These are phyloP conservation scores for Temnothorax longispinosus DNA, from an alignment of 1,140 invertebrate species.

Conservation along the genomic window DNA sequence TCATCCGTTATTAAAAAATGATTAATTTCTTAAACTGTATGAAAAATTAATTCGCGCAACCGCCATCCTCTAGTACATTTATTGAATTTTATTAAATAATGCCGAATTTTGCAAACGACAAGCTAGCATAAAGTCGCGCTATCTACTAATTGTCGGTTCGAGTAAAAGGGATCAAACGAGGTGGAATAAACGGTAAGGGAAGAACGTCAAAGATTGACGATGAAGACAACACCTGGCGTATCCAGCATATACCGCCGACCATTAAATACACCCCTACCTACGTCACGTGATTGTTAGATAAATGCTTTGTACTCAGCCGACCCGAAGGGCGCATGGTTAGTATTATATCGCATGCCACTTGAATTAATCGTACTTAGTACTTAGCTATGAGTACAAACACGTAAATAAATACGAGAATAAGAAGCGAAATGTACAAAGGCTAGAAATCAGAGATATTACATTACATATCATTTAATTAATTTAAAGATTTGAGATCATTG, in stretches of 20 bases:
- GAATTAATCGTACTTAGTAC: conserved; percentile 67
- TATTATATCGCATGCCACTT: conserved; percentile 66
- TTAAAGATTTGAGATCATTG: conserved; percentile 84
- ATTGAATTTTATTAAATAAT: background rate
- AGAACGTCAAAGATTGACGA: conserved; percentile 64
- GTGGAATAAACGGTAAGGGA: conserved; percentile 54
- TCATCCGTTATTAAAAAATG: background rate
- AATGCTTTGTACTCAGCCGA: conserved; percentile 84
- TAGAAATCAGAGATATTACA: conserved; percentile 72
- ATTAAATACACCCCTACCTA: conserved; percentile 38
- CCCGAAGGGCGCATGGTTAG: conserved; percentile 78
- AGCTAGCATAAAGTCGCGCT: background rate
- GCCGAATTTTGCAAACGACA: conserved; percentile 2
- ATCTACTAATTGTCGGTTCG: background rate
- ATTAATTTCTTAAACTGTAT: conserved; percentile 31
- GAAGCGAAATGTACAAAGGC: conserved; percentile 83
- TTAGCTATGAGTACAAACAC: conserved; percentile 75
- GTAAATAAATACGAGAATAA: conserved; percentile 84
- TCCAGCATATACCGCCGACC: background rate
- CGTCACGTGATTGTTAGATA: conserved; percentile 76
- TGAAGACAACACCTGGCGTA: conserved; percentile 54
- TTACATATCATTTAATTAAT: conserved; percentile 79
- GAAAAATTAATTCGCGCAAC: background rate
- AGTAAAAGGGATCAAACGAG: conserved; percentile 29
- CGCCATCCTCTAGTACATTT: background rate